Conservation (phyloP, 1,140 invertebrate species). For the Akabosia matsudoensis region DNA sequence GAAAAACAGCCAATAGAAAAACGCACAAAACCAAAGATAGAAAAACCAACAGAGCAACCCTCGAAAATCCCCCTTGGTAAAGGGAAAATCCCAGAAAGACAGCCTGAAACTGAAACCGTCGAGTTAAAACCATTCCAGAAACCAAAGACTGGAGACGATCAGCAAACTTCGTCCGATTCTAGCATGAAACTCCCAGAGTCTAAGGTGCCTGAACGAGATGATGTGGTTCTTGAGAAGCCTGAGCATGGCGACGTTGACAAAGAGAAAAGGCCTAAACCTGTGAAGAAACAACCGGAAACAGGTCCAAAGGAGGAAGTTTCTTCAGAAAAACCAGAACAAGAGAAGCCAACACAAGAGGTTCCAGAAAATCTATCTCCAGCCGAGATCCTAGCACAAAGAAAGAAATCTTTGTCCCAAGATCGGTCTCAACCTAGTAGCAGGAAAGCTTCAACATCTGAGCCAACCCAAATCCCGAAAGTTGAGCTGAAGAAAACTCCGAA, state of each 20-base stretch:
- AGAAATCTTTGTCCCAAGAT: conserved; percentile 30
- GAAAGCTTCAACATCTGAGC: conserved; percentile 25
- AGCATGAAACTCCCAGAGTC: conserved; percentile 34
- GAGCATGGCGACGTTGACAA: no score
- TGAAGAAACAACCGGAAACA: background rate
- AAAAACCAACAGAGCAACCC: conserved; percentile 20
- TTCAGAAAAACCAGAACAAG: background rate
- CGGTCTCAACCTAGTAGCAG: conserved; percentile 41
- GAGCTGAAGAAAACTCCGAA: conserved; percentile 20
- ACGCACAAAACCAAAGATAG: background rate
- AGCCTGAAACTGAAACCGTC: background rate
- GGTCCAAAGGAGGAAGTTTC: background rate
- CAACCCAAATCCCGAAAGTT: conserved; percentile 5
- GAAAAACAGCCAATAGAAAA: background rate
- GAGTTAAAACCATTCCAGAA: conserved; percentile 28
- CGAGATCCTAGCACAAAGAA: conserved; percentile 38
- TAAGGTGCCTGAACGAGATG: conserved; percentile 30
- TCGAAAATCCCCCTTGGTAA: conserved; percentile 43
- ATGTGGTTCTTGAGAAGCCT: conserved; percentile 25
- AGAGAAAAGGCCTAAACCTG: no score
- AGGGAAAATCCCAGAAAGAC: conserved; percentile 49
- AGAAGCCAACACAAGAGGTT: background rate
- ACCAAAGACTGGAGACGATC: conserved; percentile 46
- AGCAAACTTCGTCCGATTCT: conserved; percentile 45
- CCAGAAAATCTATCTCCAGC: no score